Conservation (phyloP, 1,140 invertebrate species). For the Lordiphosa clarofinis region DNA sequence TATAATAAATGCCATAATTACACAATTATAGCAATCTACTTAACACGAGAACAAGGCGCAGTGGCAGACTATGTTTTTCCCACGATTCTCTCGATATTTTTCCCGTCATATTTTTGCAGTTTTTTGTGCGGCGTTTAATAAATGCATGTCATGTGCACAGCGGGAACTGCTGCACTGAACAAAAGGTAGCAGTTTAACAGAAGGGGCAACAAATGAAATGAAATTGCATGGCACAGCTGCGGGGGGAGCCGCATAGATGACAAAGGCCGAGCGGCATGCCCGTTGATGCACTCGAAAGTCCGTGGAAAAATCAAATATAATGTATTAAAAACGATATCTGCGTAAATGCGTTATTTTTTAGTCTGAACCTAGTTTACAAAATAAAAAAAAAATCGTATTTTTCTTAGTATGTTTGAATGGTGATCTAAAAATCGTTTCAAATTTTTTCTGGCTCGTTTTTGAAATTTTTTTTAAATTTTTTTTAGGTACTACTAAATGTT, state of each 20-base stretch:
- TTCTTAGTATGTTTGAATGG: no score
- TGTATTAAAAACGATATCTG: constrained; percentile 50
- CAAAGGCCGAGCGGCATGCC: no score
- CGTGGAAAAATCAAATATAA: constrained; percentile 32
- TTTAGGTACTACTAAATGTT: no score
- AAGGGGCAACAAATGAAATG: not conserved
- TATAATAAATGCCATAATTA: constrained; percentile 36
- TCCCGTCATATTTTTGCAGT: not conserved
- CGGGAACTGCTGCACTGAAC: constrained; percentile 17
- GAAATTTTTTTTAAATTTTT: no score
- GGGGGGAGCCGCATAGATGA: no score
- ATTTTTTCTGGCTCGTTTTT: no score
- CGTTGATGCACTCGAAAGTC: no score
- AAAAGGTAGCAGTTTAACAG: constrained; percentile 50
- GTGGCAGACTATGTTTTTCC: constrained; percentile 26
- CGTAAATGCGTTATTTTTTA: constrained; percentile 61
- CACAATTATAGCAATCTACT: constrained; percentile 45
- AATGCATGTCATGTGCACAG: constrained; percentile 47
- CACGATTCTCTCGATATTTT: constrained; percentile 11
- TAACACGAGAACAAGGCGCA: constrained; percentile 24
- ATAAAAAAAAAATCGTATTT: no score
- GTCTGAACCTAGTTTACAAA: no score
- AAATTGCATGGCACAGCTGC: no score
- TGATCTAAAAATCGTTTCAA: no score
- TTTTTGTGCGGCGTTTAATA: constrained; percentile 44